Conservation (phyloP, 2,888 invertebrate species). For the Brachypterus glaber region DNA sequence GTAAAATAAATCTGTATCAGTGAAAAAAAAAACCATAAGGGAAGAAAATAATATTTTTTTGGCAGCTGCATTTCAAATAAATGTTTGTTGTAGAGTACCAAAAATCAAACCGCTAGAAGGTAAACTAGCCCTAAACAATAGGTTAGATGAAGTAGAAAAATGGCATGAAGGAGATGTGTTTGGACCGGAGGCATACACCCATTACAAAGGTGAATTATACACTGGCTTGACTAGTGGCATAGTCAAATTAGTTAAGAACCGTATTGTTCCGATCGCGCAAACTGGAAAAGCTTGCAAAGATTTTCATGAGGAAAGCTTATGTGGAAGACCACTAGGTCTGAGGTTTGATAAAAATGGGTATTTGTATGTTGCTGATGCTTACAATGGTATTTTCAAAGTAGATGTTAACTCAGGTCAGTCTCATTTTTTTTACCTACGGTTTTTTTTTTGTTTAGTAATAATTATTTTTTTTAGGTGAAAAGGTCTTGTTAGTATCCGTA, state of each 20-base stretch:
- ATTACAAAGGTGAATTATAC: conserved; percentile 68
- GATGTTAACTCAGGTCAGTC: conserved; percentile 60
- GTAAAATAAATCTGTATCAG: no score
- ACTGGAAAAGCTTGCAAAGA: conserved; percentile 70
- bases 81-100: no score
- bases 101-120: conserved; percentile 50
- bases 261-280: conserved; percentile 65
- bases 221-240: conserved; percentile 71
- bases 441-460: conserved; percentile 3
- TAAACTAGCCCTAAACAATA: conserved; percentile 51
- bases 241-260: conserved; percentile 59
- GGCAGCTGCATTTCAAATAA: no score
- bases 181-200: conserved; percentile 75
- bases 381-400: conserved; percentile 80
- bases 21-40: no score
- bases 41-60: no score
- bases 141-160: conserved; percentile 57
- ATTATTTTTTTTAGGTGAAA: conserved; percentile 39
- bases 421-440: not conserved
- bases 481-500: conserved; percentile 56
- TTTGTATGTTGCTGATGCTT: conserved; percentile 72
- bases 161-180: conserved; percentile 58
- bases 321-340: conserved; percentile 90
- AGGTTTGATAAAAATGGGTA: conserved; percentile 63
- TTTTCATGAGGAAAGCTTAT: conserved; percentile 64